Conservation (phyloP, 2,797 vertebrate species). For the Coracias cyanogaster region DNA sequence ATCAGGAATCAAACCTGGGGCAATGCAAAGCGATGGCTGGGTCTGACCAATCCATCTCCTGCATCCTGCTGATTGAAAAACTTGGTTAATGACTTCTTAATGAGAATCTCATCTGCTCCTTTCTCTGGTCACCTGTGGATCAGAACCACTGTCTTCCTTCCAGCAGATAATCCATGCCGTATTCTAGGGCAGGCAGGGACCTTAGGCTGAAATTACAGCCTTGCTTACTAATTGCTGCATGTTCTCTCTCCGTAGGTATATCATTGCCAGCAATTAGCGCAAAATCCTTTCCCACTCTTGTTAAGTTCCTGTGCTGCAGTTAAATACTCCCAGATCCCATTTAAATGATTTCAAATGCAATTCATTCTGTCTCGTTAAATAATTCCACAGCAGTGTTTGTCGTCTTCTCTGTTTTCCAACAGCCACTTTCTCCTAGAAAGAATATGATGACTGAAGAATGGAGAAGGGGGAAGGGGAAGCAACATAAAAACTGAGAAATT, state of each 20-base stretch:
- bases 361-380: constrained; percentile 85
- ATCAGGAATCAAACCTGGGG: not conserved
- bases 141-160: not conserved
- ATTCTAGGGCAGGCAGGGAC: constrained; percentile 45
- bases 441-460: not conserved
- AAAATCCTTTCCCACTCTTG: constrained; percentile 82
- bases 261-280: constrained; percentile 83
- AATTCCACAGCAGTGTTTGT: constrained; percentile 79
- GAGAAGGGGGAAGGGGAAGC: not conserved
- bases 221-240: constrained; percentile 76
- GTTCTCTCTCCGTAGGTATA: constrained; percentile 79
- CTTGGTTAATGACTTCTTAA: not conserved
- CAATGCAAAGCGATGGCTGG: fast-evolving
- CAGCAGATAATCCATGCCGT: constrained; percentile 19
- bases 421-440: constrained; percentile 67
- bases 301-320: constrained; percentile 82
- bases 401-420: constrained; percentile 72
- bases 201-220: constrained; percentile 74
- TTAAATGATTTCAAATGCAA: constrained; percentile 85
- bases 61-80: not conserved
- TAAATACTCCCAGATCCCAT: constrained; percentile 86
- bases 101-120: not conserved
- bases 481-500: not conserved
- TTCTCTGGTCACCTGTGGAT: constrained; percentile 17
- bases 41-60: not conserved